A percentile compares a stretch with the other conserved stretches of the same genome.
Conservation (phyloP, 2,113 vertebrate genomes). For the Nothocercus nigrocapillus region DNA sequence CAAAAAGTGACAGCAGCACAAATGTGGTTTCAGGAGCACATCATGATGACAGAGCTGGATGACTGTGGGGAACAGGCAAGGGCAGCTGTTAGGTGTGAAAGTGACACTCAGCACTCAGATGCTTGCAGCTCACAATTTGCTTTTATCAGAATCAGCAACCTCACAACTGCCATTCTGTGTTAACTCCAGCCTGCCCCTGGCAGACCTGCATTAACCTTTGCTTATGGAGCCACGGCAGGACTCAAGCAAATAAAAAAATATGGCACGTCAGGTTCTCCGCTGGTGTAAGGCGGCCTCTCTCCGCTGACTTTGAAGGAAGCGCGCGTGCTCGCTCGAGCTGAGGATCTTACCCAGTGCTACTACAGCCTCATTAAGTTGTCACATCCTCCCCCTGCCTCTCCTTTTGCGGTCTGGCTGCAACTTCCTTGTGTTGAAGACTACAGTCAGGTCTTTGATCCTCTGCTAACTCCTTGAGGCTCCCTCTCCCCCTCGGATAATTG, state of each 20-base stretch:
- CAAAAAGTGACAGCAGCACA: constrained; percentile 31
- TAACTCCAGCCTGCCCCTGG: constrained; percentile 67
- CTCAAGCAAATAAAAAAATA: constrained; percentile 68
- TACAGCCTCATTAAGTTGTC: constrained; percentile 53
- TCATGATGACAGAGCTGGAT: constrained; percentile 30
- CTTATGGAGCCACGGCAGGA: constrained; percentile 68
- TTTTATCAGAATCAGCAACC: constrained; percentile 63
- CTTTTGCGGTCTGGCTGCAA: constrained; percentile 52
- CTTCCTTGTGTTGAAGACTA: constrained; percentile 55
- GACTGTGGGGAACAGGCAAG: constrained; percentile 49
- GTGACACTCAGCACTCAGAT: constrained; percentile 65
- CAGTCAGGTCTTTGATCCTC: constrained; percentile 60
- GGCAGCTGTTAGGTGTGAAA: constrained; percentile 53
- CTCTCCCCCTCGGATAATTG: constrained; percentile 54
- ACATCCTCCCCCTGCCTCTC: constrained; percentile 40
- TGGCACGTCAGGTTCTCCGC: constrained; percentile 18
- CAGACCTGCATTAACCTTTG: constrained; percentile 72
- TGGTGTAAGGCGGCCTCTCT: constrained; percentile 49
- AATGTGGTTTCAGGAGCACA: constrained; percentile 9
- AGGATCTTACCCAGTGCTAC: not conserved
- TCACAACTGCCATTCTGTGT: constrained; percentile 64
- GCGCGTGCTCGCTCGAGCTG: constrained; percentile 25
- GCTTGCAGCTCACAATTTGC: constrained; percentile 67
- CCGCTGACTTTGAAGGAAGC: constrained; percentile 41
- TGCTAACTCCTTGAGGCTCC: constrained; percentile 61